Evolutionary conservation across 2,113 vertebrate genomes (phyloP).

Genomic region (Aegithalos caudatus): DNA sequence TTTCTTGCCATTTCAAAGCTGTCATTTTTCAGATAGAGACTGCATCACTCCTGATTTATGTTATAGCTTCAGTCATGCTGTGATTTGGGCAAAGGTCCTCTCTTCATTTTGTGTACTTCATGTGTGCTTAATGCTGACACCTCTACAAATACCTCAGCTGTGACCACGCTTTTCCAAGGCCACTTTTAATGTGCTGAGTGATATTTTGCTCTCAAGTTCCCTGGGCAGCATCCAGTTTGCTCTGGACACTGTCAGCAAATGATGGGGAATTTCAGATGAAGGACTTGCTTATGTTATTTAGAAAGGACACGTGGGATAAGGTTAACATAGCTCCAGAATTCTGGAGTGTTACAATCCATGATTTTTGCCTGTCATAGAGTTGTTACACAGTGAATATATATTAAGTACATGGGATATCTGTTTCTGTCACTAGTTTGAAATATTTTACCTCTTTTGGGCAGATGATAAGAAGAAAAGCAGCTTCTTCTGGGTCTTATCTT

Average conservation of each 20-base stretch:
- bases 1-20: background rate
- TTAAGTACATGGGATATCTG: background rate
- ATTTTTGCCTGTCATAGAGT: background rate
- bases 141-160: background rate
- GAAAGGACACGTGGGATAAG: background rate
- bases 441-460: background rate
- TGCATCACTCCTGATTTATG: background rate
- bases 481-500: background rate
- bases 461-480: background rate
- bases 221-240: background rate
- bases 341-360: background rate
- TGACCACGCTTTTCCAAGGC: background rate
- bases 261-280: background rate
- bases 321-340: background rate
- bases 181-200: background rate
- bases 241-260: background rate
- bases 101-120: background rate
- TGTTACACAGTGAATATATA: background rate
- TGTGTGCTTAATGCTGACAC: background rate
- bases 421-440: background rate
- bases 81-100: background rate
- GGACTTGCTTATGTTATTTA: background rate
- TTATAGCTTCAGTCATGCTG: background rate
- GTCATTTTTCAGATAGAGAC: background rate
- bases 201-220: background rate